Percentiles rank a stretch among this genome's conserved stretches.
These are phyloP conservation scores for Colossoma macropomum DNA, from an alignment of 2,113 vertebrate species.

Conservation along the genomic window DNA sequence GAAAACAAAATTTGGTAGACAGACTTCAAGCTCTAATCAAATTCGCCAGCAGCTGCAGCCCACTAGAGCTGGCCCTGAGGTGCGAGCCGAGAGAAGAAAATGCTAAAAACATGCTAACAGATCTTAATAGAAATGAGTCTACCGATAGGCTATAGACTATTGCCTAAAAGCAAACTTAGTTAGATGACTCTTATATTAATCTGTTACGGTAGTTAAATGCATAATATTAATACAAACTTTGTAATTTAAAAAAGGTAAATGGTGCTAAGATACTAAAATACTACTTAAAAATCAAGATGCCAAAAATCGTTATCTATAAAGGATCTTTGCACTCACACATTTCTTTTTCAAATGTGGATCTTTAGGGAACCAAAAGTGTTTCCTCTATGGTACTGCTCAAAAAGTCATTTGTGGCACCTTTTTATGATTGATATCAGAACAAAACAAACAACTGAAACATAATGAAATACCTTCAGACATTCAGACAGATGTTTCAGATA, in stretches of 20 bases:
- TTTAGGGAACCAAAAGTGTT: too few species aligned
- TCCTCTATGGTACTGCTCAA: too few species aligned
- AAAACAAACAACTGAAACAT: too few species aligned
- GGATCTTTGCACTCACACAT: too few species aligned
- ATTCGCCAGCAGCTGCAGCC: constrained; percentile 38
- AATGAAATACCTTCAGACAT: too few species aligned
- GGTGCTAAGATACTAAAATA: too few species aligned
- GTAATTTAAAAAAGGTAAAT: not conserved
- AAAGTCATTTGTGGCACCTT: too few species aligned
- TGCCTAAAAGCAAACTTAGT: not conserved
- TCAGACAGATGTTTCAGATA: too few species aligned
- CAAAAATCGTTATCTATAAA: too few species aligned
- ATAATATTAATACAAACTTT: not conserved
- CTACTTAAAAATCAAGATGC: too few species aligned
- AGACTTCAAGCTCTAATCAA: constrained; percentile 27
- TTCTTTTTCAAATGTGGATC: too few species aligned
- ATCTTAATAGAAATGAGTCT: constrained; percentile 1
- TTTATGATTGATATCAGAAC: too few species aligned
- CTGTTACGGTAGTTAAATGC: not conserved
- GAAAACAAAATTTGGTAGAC: constrained; percentile 42
- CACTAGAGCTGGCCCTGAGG: constrained; percentile 7
- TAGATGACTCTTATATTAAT: not conserved
- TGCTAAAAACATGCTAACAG: not conserved
- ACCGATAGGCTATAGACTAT: not conserved
- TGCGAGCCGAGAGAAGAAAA: not conserved